Conservation (phyloP, 2,888 invertebrate genomes). For the Myopa tessellatipennis region DNA sequence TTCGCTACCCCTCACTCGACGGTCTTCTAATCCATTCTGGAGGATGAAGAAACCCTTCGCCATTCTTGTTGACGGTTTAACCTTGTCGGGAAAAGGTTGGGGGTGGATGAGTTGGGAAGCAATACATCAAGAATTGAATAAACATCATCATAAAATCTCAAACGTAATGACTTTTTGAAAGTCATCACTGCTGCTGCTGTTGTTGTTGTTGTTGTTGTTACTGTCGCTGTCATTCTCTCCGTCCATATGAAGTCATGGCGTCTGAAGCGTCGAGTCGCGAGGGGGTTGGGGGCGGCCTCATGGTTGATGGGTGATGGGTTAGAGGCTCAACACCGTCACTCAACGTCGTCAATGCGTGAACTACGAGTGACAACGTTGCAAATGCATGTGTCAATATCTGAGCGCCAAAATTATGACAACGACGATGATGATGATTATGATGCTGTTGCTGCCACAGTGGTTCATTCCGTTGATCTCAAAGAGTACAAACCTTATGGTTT, state of each 20-base stretch:
- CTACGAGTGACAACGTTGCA: conserved; percentile 33
- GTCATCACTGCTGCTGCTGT: conserved; percentile 26
- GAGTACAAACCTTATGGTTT: too few species aligned
- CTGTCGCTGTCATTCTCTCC: conserved; percentile 26
- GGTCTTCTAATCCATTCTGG: not conserved
- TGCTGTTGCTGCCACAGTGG: not conserved
- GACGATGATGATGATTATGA: conserved; percentile 6
- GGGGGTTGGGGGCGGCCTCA: not conserved
- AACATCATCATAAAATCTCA: conserved; percentile 51
- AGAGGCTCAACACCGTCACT: conserved; percentile 12
- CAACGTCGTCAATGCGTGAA: conserved; percentile 32
- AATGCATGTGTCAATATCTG: conserved; percentile 37
- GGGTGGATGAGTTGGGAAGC: conserved; percentile 2
- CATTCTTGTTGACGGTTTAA: not conserved
- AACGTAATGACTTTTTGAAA: conserved; percentile 49
- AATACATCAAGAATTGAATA: conserved; percentile 51
- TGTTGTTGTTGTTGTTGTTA: conserved; percentile 14
- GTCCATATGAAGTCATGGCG: not conserved
- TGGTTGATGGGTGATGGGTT: not conserved
- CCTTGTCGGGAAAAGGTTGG: not conserved
- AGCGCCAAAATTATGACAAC: conserved; percentile 34
- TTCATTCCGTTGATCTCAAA: too few species aligned
- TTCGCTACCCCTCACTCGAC: not conserved
- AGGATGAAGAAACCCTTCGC: not conserved
- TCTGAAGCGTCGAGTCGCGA: not conserved